Base-by-base conservation (phyloP, 2,888 invertebrate species). In the Drosophila nigricruria region DNA sequence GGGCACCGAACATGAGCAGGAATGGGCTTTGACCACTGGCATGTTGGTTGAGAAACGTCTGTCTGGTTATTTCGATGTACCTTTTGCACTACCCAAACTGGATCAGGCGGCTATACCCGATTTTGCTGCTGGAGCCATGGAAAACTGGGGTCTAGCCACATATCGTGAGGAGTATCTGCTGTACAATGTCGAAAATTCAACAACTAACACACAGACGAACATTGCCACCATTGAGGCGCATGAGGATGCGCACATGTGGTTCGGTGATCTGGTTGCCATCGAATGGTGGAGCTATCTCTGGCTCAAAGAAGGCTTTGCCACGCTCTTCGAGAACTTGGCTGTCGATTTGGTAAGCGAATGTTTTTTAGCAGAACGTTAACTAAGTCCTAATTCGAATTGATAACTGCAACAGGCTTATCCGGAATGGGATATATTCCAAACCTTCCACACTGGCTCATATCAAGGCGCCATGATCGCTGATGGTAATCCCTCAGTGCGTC, bases 131-230 rank as follows among this genome's bases (percentile, higher is more conserved):
- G 96, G 96, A 23, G 98, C 97, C 40, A 98, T 98, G 97, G 98
- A 98, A 91, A 98, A 98, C 91, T 98, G 98, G 98, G 98, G 98
- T 6, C 92, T 98, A 45, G 96, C 97, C 34, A 96, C 96, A 3
- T 93, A 93, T 58, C 91, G 92, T 3, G 93, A 93, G 76, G 89
- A 91, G 59, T 91, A 90, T 67, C 12, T 93, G 59, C 63, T 92
- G 10, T 93, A 90, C 62, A 91, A 91, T 60, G 66, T 79, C 0
- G 67, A 81, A 5, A 89, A 74, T 5, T 92, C 93, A 0, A 91
- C 92, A 3, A 73, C 80, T 0, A 82, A 67, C 36, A 91, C 91
- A 0, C 87, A 92, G 73, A 91, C 91, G 0, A 90, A 93, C 80
- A 93, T 95, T 43, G 94, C 94, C 3, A 93, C 94, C 5, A 94